Evolutionary conservation across 2,888 invertebrate species (phyloP), one percentile per base, ranked within the genome.

Genomic region (Ethmia dodecea): DNA sequence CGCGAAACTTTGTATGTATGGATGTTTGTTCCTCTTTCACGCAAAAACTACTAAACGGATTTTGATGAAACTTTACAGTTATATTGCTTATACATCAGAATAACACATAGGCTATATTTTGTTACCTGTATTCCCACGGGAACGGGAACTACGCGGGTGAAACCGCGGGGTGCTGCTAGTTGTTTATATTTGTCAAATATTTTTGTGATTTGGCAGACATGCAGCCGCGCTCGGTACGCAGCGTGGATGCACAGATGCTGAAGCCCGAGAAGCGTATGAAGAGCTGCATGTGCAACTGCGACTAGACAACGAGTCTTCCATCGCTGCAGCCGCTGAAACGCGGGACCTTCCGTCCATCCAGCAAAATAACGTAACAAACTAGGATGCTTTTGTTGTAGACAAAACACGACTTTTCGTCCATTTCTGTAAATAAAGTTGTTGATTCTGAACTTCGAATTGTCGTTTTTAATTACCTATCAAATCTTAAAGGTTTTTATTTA

Each of bases 241-340:
- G 89, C 63, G 87, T 89, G 13, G 89, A 89, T 62, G 80, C 70
- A 47, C 62, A 78, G 60, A 69, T 68, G 53, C 84, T 86, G 49
- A n/a, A 13, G 2, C 84, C 83, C 35, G 88, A 90, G 55, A 91
- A 92, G 71, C 90, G 92, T 58, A 89, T 91, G 24, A 92, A 92
- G 74, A 90, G 92, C 61, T 93, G 92, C 80, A 89, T 92, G 47
- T 94, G 94, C 83, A 89, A 91, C 77, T 94, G 94, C 87, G 89
- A 88, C 46, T 92, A 72, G 52, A 39, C 37, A n/a, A n/a, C n/a
- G n/a, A n/a, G 30, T 18, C 31, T 11, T 1, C 24, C 3, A 13
- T 12, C 26, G 27, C 26, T 15, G 33, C 33, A 15, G 16, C 15
- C 9, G 9, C 9, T n/a, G n/a, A n/a, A 30, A 37, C 40, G 35